Evolutionary conservation across 1,140 invertebrate genomes (phyloP).

Genomic region (Brachionus sp.): DNA sequence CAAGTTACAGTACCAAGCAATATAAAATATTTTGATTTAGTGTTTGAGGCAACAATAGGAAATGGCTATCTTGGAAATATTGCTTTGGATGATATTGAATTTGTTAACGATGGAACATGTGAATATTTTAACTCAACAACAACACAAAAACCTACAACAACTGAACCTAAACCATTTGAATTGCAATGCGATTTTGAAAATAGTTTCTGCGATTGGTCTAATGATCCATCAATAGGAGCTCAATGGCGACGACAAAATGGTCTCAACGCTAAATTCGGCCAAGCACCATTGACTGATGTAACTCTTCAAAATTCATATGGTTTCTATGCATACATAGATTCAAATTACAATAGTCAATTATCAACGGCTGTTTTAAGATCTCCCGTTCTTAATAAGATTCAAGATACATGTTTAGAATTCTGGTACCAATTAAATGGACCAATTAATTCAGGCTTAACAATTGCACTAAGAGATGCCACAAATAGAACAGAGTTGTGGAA

Average conservation of each 20-base stretch:
- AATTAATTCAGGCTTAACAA: not conserved
- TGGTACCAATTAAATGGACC: slow-evolving; percentile 37
- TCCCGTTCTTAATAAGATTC: not conserved
- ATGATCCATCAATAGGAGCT: not conserved
- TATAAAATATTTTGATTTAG: not conserved
- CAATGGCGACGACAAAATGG: slow-evolving; percentile 31
- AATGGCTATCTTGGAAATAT: slow-evolving; percentile 8
- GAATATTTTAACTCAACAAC: slow-evolving; percentile 31
- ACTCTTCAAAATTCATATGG: slow-evolving; percentile 19
- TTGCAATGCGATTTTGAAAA: slow-evolving; percentile 35
- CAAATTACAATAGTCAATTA: not conserved
- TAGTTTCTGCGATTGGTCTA: slow-evolving; percentile 31
- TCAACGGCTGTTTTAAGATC: not conserved
- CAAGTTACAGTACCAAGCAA: not conserved
- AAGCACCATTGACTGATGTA: slow-evolving; percentile 42
- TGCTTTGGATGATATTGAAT: slow-evolving; percentile 30
- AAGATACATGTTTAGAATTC: slow-evolving; percentile 40
- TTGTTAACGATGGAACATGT: slow-evolving; percentile 17
- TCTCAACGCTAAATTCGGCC: not conserved
- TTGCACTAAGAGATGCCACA: not conserved
- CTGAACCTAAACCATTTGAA: not conserved
- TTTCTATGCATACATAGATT: slow-evolving; percentile 30
- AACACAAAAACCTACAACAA: slow-evolving; percentile 3
- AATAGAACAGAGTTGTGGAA: slow-evolving; percentile 28
- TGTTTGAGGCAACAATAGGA: slow-evolving; percentile 9